Evolutionary conservation across 2,888 invertebrate genomes (phyloP), one percentile per base, ranked within the genome.

Genomic region (Macrophya alboannulata): DNA sequence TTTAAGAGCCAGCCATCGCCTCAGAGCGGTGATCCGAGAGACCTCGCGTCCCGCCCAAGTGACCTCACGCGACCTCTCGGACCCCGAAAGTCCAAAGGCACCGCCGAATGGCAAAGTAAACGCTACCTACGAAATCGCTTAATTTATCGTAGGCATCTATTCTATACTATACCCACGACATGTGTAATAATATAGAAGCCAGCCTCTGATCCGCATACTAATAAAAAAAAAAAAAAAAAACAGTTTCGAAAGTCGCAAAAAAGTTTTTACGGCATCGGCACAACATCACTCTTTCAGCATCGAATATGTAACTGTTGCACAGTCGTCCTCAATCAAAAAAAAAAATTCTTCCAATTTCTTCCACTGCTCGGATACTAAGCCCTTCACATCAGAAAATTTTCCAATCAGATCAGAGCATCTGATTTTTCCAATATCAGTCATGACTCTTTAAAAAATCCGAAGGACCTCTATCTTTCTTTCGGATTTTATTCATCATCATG

Each of bases 61-160:
- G 90, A 90, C 89, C 91, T 86, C 89, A 89, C 87, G 85, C 88
- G 90, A 90, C 89, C 91, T 86, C 86, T 84, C 68, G 43, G 84
- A 74, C 74, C 87, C 86, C 86, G n/a, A 83, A 72, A 86, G 85
- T 88, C 88, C 88, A 90, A 90, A 90, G 89, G 88, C 88, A 88
- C 90, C 91, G 90, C 90, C 90, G 87, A 86, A 88, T 87, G 89
- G 89, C 89, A 90, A 90, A 91, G 91, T 89, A 89, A 90, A 88
- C 88, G 88, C 87, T 48, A 76, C 77, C 77, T 77, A 55, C 55
- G 48, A 55, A 77, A 55, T 77, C 77, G 77, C 77, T 77, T 43
- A 77, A 77, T 77, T 77, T 77, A 55, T 77, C 77, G 51, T 51
- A 77, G 77, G 55, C 55, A 25, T 74, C 45, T 45, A 25, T 68